Base-by-base conservation (phyloP, 2,113 vertebrate genomes). In the Melanocharis versteri region DNA sequence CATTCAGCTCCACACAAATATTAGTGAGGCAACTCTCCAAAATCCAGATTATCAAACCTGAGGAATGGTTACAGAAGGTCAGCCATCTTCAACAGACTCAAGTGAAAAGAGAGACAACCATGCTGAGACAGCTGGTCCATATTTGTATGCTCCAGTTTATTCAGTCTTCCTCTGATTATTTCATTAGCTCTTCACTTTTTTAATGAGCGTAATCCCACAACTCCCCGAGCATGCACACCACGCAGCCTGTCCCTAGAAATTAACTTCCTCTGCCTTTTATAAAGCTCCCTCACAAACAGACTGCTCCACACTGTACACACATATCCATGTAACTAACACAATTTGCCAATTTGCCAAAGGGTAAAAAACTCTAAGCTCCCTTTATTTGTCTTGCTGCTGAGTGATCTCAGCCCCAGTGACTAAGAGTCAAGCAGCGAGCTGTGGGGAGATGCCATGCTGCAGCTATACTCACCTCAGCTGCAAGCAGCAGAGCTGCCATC, bases 261-360 rank as follows among this genome's bases (percentile, higher is more conserved):
- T 98, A 98, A 97, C 98, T 98, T 97, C 97, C 64, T 76, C 40
- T 97, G 96, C 75, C 97, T 98, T 98, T 98, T 97, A 97, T 96
- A 98, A 98, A 98, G 94, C 97, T 97, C 96, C 96, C 98, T 98
- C 97, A 97, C 98, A 98, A 98, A 98, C 98, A 98, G 60, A 97
- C 98, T 97, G 96, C 98, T 98, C 98, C 97, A 94, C 90, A 96
- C 97, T 97, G 97, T 98, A 98, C 98, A 98, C 98, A 96, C 98
- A 97, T 98, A 98, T 30, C 96, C 97, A 96, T 97, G 98, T 98
- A 98, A 98, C 98, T 98, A 98, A 98, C 97, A 98, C 98, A 98
- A 98, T 98, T 98, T 98, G 98, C 98, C 98, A 98, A 98, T 98
- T 98, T 97, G 98, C 98, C 98, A 98, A 98, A 98, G 98, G 98